Evolutionary conservation across 2,888 invertebrate genomes (phyloP), one percentile per base, ranked within the genome.

Genomic region (Volucella zonaria): DNA sequence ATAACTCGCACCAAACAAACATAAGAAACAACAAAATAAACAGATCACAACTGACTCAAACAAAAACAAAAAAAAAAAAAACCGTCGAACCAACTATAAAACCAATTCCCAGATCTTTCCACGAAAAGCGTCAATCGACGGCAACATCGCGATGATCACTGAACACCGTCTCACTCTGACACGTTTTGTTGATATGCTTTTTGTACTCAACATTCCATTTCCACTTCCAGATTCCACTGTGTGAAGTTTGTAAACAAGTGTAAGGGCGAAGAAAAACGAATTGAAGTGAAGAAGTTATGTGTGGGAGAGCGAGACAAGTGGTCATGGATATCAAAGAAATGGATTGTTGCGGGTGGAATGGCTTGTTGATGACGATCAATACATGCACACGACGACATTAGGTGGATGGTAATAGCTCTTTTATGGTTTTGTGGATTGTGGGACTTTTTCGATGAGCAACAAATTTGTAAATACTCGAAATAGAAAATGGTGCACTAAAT

Each of bases 111-210:
- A 51, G 2, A 10, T 68, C 45, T 73, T 67, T 68, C 54, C 49
- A 78, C 74, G 45, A 56, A 80, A 81, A n/a, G 58, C 88, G 86
- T 88, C 87, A 66, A 87, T 67, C 87, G 81, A 78, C 62, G 78
- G 75, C 88, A 88, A 88, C 88, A 89, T 87, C 88, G 85, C 87
- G 88, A 87, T 87, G 88, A 89, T 89, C 89, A 89, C 89, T 89
- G 87, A 88, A 31, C 31, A 31, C 42, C 31, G 10, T 79, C 83
- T 83, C 83, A 11, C 68, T 83, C 71, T 75, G 4, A 18, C 71
- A 51, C 51, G n/a, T 61, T 79, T 83, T 79, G 83, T 83, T 83
- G 75, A 79, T 79, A 74, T 70, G 68, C 11, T 42, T 38, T 49
- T 42, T 51, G 23, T 43, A 15, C 43, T 18, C 10, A 2, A 3